Percentiles rank a stretch among this genome's conserved stretches.
Evolutionary conservation across 2,888 invertebrate genomes (phyloP).

Genomic region (Thecocarcelia acutangulata): DNA sequence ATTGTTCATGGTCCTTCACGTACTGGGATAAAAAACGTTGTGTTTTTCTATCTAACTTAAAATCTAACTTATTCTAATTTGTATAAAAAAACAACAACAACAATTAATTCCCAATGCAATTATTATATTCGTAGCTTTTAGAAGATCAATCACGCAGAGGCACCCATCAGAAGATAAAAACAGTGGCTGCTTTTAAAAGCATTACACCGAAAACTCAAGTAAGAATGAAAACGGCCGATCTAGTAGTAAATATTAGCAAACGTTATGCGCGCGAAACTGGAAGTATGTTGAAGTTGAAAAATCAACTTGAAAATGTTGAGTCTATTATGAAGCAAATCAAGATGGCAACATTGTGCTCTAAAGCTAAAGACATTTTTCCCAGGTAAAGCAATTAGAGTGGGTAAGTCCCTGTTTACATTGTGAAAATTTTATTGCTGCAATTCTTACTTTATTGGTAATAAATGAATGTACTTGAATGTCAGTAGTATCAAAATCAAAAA

Average conservation of each 20-base stretch:
- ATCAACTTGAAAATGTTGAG: slow-evolving; percentile 77
- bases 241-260: slow-evolving; percentile 70
- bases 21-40: too few species aligned
- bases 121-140: slow-evolving; percentile 68
- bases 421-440: too few species aligned
- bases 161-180: slow-evolving; percentile 74
- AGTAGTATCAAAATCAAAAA: too few species aligned
- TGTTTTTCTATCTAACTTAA: too few species aligned
- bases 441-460: too few species aligned
- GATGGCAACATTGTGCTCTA: slow-evolving; percentile 78
- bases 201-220: slow-evolving; percentile 13
- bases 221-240: slow-evolving; percentile 44
- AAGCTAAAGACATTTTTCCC: slow-evolving; percentile 78
- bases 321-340: slow-evolving; percentile 78
- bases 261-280: slow-evolving; percentile 79
- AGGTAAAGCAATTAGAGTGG: slow-evolving; percentile 72
- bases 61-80: too few species aligned
- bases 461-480: too few species aligned
- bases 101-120: not conserved
- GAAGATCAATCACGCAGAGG: slow-evolving; percentile 76
- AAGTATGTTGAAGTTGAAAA: slow-evolving; percentile 78
- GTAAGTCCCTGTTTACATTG: not conserved
- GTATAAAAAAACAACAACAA: too few species aligned
- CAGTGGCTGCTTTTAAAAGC: slow-evolving; percentile 73
- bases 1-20: too few species aligned